A percentile compares a stretch with the other conserved stretches of the same genome.
phyloP scores from a whole-genome alignment of 2,113 vertebrate species.

The Phalacrocorax carbo region DNA sequence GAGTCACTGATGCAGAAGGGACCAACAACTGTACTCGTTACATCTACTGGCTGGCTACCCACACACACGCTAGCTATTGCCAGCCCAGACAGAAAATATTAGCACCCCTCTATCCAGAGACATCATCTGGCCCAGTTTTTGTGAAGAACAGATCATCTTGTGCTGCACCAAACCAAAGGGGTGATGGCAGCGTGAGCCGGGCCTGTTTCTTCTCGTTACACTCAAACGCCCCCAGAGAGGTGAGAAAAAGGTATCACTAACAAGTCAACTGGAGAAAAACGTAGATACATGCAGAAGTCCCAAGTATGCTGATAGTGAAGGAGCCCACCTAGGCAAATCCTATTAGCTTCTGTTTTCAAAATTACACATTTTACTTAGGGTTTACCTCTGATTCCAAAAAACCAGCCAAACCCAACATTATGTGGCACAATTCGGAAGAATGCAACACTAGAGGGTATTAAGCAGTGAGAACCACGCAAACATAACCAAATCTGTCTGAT shows the following conservation, averaged over 20 bases:
- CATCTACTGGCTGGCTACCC: background rate
- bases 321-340: background rate
- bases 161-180: background rate
- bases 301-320: background rate
- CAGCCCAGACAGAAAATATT: background rate
- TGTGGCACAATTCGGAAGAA: background rate
- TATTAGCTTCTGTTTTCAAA: background rate
- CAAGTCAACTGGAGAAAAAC: background rate
- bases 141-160: background rate
- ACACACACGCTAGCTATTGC: background rate
- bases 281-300: background rate
- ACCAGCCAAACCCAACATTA: background rate
- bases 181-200: fast-evolving
- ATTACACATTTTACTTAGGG: background rate
- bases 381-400: background rate
- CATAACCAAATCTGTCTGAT: background rate
- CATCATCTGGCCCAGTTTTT: background rate
- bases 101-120: background rate
- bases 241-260: background rate
- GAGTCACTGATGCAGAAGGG: background rate
- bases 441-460: background rate
- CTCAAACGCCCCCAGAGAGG: background rate
- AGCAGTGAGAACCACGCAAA: background rate
- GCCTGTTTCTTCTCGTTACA: background rate
- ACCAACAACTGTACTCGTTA: background rate